Percentiles rank a stretch among this genome's conserved stretches.
Conservation (phyloP, 2,888 invertebrate species). For the Dryocosmus kuriphilus region DNA sequence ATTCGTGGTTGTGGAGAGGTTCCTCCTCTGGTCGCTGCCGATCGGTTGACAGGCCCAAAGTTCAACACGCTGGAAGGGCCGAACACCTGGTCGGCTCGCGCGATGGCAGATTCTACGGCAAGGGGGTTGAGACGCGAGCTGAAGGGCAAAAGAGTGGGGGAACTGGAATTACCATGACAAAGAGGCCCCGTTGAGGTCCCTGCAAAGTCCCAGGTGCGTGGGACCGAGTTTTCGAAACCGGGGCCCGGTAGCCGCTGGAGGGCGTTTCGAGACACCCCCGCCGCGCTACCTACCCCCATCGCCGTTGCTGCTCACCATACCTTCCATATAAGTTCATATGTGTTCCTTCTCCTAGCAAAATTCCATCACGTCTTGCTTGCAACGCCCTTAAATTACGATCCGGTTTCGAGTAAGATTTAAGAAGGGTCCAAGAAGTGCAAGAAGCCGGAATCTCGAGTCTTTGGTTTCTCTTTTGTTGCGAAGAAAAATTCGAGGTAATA, state of each 20-base stretch:
- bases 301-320: slow-evolving; percentile 9
- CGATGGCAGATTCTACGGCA: slow-evolving; percentile 48
- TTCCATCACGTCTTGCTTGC: slow-evolving; percentile 4
- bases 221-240: slow-evolving; percentile 66
- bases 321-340: neutral
- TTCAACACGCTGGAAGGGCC: slow-evolving; percentile 65
- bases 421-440: slow-evolving; percentile 33
- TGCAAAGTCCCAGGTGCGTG: slow-evolving; percentile 74
- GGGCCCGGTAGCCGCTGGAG: slow-evolving; percentile 70
- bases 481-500: neutral
- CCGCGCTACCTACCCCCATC: slow-evolving; percentile 58
- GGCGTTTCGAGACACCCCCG: slow-evolving; percentile 73
- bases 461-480: slow-evolving; percentile 29
- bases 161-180: slow-evolving; percentile 73
- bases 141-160: slow-evolving; percentile 50
- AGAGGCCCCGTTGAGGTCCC: slow-evolving; percentile 66
- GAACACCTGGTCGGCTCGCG: slow-evolving; percentile 71
- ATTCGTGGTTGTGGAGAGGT: slow-evolving; percentile 56
- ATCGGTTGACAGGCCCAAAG: slow-evolving; percentile 69
- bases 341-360: slow-evolving; percentile 5
- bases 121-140: slow-evolving; percentile 41
- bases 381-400: slow-evolving; percentile 22
- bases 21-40: slow-evolving; percentile 64
- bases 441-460: slow-evolving; percentile 33
- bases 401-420: slow-evolving; percentile 17